Evolutionary conservation across 2,113 vertebrate genomes (phyloP), one percentile per base, ranked within the genome.

Genomic region (Datnioides undecimradiatus): DNA sequence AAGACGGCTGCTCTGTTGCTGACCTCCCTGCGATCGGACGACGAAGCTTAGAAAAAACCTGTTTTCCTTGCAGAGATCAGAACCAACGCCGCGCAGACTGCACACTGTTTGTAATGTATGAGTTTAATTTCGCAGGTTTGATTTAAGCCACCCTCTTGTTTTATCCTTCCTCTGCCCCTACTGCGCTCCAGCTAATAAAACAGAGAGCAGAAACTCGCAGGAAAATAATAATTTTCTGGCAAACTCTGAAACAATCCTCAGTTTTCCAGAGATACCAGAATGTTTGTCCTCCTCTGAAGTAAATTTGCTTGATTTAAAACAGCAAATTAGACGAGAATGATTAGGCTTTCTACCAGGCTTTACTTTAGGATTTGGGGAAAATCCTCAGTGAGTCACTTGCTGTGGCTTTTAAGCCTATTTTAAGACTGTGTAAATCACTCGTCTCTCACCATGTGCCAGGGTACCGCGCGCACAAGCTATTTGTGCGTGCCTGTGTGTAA

Each of bases 341-440:
- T 75, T 38, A 5, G 19, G n/a, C 33, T 67, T 48, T 67, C 43
- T 8, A 49, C 48, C 71, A 79, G 38, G 58, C 31, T 87, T 86
- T 76, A 49, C 45, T 83, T 64, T 66, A 14, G 58, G 79, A 86
- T 89, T 91, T 71, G 0, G 63, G 86, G 65, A 73, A 75, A 78
- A 70, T 86, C 87, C 86, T 88, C 14, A 14, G 62, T 87, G 73
- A 90, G 71, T 83, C 86, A 80, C 71, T 78, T 11, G 21, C 79
- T 76, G 76, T 49, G 51, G 11, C 70, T 67, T 68, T 51, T 64
- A 66, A 80, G 51, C 73, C 60, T 76, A 81, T 90, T 91, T 77
- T 69, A 76, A 76, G 83, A 59, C 62, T 41, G 69, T 74, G 73
- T 49, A 82, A 87, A 88, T 83, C 66, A 27, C 70, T 71, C 72